Evolutionary conservation across 2,888 invertebrate genomes (phyloP), one percentile per base, ranked within the genome.

Genomic region (Cataglyphis albicans): DNA sequence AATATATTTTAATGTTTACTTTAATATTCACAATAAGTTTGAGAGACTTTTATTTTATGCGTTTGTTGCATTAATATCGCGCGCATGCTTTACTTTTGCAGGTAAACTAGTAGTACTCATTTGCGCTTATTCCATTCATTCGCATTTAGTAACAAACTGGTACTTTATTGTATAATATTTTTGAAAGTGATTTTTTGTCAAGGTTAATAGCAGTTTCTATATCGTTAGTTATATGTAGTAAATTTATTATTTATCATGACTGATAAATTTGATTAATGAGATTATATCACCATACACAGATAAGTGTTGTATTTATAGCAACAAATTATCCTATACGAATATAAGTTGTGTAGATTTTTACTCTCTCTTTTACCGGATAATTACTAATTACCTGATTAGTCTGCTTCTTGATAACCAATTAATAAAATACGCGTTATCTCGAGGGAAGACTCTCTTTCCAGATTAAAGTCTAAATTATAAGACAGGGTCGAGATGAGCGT

Each of bases 341-440:
- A 10, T 7, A 10, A 38, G 21, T 41, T 15, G 0, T n/a, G 25
- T 3, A 59, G 38, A 25, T 29, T 18, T 29, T 15, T 15, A 18
- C 25, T 2, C 38, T 55, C n/a, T 21, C 12, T 32, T 72, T 55
- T 6, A 18, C 12, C 38, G 61, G 41, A 25, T 48, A 48, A 73
- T 80, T 61, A 73, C 48, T 44, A 64, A 52, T 81, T 21, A 57
- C 35, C 57, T 18, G 73, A 73, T 73, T 75, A 44, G 38, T 2
- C 12, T 21, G 18, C 18, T 75, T 7, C 41, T 75, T 81, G 52
- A 81, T 75, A 25, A 64, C n/a, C 15, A 41, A 75, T 75, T 81
- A 55, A 81, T 81, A 81, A 81, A 81, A 64, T 25, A 59, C 44
- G 32, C 44, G 70, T 59, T 44, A 78, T 70, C 78, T 78, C 70